Conservation (phyloP, 2,113 vertebrate species). For the Falcunculus frontatus region DNA sequence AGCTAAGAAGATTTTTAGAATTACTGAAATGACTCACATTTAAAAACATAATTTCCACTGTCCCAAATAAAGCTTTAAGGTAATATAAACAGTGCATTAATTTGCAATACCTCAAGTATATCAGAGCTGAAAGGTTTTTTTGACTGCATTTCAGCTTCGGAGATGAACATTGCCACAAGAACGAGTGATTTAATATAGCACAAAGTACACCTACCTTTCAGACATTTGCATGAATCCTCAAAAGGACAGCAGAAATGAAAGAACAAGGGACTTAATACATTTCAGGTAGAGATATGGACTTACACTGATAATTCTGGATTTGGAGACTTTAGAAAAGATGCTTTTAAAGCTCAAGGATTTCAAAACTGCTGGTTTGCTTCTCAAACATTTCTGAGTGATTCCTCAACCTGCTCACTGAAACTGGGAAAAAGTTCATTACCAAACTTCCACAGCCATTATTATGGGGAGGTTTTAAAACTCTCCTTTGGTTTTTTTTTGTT, state of each 20-base stretch:
- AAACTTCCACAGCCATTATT: background rate
- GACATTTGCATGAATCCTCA: slow-evolving; percentile 66
- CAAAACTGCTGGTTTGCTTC: background rate
- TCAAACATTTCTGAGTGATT: background rate
- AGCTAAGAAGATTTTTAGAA: background rate
- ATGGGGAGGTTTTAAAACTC: background rate
- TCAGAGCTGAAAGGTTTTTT: background rate
- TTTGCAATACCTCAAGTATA: background rate
- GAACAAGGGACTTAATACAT: slow-evolving; percentile 57
- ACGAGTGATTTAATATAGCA: background rate
- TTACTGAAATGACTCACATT: background rate
- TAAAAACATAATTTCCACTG: background rate
- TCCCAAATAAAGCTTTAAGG: background rate
- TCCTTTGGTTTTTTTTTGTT: background rate
- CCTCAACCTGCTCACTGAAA: background rate
- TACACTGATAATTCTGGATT: background rate
- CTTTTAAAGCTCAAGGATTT: background rate
- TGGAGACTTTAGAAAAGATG: slow-evolving; percentile 10
- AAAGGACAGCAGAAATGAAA: slow-evolving; percentile 72
- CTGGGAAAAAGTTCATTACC: background rate
- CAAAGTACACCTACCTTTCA: slow-evolving; percentile 72
- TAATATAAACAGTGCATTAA: background rate
- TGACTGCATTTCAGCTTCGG: background rate
- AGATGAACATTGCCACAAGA: background rate
- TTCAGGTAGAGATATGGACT: background rate